Evolutionary conservation across 2,888 invertebrate genomes (phyloP), one percentile per base, ranked within the genome.

Genomic region (Scaptomyza parva): DNA sequence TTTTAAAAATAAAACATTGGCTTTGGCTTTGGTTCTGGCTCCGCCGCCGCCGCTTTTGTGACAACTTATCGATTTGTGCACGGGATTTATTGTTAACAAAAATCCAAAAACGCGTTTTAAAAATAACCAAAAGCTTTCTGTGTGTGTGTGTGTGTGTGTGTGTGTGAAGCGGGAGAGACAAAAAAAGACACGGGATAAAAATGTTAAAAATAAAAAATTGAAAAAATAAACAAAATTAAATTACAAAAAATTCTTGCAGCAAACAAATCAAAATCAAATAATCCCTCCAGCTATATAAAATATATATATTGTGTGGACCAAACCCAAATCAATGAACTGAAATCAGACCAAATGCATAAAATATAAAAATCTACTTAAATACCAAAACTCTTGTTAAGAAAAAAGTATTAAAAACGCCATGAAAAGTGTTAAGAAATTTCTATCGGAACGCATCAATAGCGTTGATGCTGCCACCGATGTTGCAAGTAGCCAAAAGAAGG

Each of bases 361-460:
- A 53, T 66, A 62, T 45, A 17, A 20, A 61, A 52, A 43, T 12
- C 5, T 3, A 14, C 1, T 8, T 14, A 35, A 35, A 41, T 30
- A 40, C 20, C 43, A 48, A 35, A 53, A 30, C 40, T 37, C 54
- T 37, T 9, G 14, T 59, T 39, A 45, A 52, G 47, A 14, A 52
- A 17, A 47, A 20, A 52, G 4, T 17, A 18, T 8, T 54, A 67
- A 1, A 45, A n/a, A n/a, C 12, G 45, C 18, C 43, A 91, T 91
- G 91, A 91, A 90, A 71, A 91, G 91, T 78, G 91, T 91, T 11
- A 90, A 89, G 74, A 90, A 91, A 75, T 91, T 91, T 74, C 88
- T 91, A 54, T 89, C 88, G 70, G 91, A 91, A 62, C 91, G 91
- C 62, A 90, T 91, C 70, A 91, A 88, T 69, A 91, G 91, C 80